phyloP scores from a whole-genome alignment of 2,888 invertebrate species.

The Tetragonisca angustula region DNA sequence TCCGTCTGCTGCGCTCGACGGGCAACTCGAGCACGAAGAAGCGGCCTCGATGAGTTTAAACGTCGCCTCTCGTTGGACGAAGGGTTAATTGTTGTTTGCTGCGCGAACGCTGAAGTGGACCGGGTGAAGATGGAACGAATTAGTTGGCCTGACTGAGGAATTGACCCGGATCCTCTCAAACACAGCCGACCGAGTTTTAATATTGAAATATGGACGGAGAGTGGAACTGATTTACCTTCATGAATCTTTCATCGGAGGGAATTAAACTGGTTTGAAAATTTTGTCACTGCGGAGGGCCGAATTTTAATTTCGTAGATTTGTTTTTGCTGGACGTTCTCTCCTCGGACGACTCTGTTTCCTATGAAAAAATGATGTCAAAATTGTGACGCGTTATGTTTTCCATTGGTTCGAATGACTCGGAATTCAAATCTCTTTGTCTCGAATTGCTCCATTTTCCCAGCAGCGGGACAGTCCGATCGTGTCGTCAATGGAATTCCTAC shows the following conservation, averaged over 20 bases:
- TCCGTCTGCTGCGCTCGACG: conserved; percentile 47
- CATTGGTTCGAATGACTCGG: no score
- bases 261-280: background rate
- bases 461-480: no score
- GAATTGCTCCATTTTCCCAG: background rate
- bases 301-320: background rate
- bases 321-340: background rate
- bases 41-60: conserved; percentile 6
- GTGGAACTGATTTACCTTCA: background rate
- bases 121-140: background rate
- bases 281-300: background rate
- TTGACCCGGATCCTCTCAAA: background rate
- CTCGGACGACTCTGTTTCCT: no score
- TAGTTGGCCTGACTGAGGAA: background rate
- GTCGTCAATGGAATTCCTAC: background rate
- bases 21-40: conserved; percentile 17
- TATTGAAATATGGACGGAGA: background rate
- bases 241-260: background rate
- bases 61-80: background rate
- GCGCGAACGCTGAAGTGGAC: background rate
- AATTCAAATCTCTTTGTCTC: no score
- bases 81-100: conserved; percentile 20
- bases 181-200: background rate
- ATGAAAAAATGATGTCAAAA: no score
- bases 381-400: no score